Conservation (phyloP, 2,888 invertebrate species). For the Cryptocheilus praepositus region DNA sequence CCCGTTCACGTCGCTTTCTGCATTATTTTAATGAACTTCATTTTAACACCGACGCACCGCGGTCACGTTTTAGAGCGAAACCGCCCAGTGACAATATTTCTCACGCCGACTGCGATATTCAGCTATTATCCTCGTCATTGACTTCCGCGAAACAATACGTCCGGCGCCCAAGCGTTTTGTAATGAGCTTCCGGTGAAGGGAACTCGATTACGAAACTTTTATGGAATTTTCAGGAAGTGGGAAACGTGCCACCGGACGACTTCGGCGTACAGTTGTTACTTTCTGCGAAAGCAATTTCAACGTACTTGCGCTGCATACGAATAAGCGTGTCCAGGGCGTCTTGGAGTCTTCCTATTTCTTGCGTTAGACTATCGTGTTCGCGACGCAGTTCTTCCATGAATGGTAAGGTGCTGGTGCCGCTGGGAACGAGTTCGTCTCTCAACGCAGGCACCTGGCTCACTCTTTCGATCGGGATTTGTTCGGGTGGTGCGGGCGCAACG, state of each 20-base stretch:
- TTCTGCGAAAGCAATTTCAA: neutral
- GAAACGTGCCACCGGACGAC: too few species aligned
- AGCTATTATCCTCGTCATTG: too few species aligned
- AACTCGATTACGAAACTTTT: constrained; percentile 5
- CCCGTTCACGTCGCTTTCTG: neutral
- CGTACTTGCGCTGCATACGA: constrained; percentile 85
- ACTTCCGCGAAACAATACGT: too few species aligned
- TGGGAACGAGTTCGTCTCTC: constrained; percentile 89
- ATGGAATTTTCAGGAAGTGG: too few species aligned
- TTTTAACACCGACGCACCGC: too few species aligned
- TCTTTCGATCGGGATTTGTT: constrained; percentile 65
- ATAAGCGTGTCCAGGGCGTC: constrained; percentile 89
- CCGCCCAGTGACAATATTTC: too few species aligned
- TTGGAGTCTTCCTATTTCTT: constrained; percentile 88
- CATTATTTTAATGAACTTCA: too few species aligned
- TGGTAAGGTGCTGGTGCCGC: constrained; percentile 82
- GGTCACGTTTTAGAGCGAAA: too few species aligned
- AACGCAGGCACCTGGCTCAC: constrained; percentile 79
- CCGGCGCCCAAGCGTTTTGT: too few species aligned
- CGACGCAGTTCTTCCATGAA: constrained; percentile 89
- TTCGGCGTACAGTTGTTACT: neutral
- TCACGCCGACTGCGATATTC: too few species aligned
- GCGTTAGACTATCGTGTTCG: constrained; percentile 77
- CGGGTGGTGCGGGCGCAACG: constrained; percentile 82
- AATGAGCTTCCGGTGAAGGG: neutral